Evolutionary conservation across 2,888 invertebrate genomes (phyloP).

Genomic region (Drosophila kanekoi): DNA sequence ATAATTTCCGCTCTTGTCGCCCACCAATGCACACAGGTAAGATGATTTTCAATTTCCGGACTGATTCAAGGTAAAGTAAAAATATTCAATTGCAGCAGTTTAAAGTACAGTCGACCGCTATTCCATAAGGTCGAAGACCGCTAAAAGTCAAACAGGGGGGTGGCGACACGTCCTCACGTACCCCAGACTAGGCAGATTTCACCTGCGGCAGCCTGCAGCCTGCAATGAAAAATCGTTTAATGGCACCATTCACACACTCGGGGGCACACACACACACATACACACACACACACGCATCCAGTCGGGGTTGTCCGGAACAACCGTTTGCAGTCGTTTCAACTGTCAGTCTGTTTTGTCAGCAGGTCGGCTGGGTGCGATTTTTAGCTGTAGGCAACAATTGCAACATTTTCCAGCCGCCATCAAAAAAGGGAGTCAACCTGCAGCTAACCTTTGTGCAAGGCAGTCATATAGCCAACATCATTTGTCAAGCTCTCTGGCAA

Average conservation of each 20-base stretch:
- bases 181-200: slow-evolving; percentile 57
- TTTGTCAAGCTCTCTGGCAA: slow-evolving; percentile 70
- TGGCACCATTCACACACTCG: slow-evolving; percentile 81
- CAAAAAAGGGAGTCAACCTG: slow-evolving; percentile 34
- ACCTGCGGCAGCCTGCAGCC: slow-evolving; percentile 83
- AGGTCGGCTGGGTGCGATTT: slow-evolving; percentile 10
- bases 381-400: slow-evolving; percentile 70
- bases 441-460: slow-evolving; percentile 27
- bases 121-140: slow-evolving; percentile 71
- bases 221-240: slow-evolving; percentile 84
- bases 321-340: slow-evolving; percentile 56
- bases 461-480: slow-evolving; percentile 55
- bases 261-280: background rate
- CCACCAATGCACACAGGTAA: slow-evolving; percentile 53
- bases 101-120: slow-evolving; percentile 50
- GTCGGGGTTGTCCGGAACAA: slow-evolving; percentile 1
- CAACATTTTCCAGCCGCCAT: slow-evolving; percentile 55
- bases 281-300: background rate
- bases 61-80: slow-evolving; percentile 31
- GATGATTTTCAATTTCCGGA: slow-evolving; percentile 78
- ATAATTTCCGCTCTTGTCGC: slow-evolving; percentile 68
- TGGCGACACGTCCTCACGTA: slow-evolving; percentile 4
- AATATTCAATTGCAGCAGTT: slow-evolving; percentile 41
- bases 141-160: slow-evolving; percentile 52
- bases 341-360: slow-evolving; percentile 45